Percentiles rank a stretch among this genome's conserved stretches.
These are phyloP conservation scores for Ceyx melanurus DNA, from an alignment of 2,113 vertebrate species.

Conservation along the genomic window DNA sequence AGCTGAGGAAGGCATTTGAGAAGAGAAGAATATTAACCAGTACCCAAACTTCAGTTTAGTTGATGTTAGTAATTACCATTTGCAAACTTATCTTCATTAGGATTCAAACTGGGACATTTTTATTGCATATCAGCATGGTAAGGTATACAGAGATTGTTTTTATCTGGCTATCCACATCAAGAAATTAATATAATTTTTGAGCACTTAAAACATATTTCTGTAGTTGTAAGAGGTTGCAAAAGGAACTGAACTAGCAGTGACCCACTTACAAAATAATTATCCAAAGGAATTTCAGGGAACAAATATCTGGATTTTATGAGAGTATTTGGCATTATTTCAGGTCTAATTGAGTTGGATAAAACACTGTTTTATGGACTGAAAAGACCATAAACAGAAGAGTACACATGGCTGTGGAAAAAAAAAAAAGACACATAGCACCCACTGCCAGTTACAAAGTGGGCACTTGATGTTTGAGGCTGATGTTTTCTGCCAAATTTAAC, in stretches of 20 bases:
- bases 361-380: background rate
- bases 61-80: background rate
- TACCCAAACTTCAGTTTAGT: background rate
- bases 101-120: background rate
- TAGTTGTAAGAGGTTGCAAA: background rate
- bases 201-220: background rate
- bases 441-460: slow-evolving; percentile 27
- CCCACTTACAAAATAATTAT: background rate
- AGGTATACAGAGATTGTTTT: background rate
- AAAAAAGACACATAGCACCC: background rate
- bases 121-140: background rate
- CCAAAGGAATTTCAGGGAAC: background rate
- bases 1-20: slow-evolving; percentile 62
- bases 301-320: slow-evolving; percentile 27
- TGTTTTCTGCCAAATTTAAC: slow-evolving; percentile 46
- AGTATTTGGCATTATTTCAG: slow-evolving; percentile 11
- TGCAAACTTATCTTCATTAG: background rate
- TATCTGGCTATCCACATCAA: background rate
- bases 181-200: background rate
- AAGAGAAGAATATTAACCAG: background rate
- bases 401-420: background rate
- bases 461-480: background rate
- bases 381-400: slow-evolving; percentile 19
- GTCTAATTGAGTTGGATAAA: slow-evolving; percentile 6
- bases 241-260: background rate